These are phyloP conservation scores for Sprattus sprattus DNA, from an alignment of 2,113 vertebrate species.

Conservation along the genomic window DNA sequence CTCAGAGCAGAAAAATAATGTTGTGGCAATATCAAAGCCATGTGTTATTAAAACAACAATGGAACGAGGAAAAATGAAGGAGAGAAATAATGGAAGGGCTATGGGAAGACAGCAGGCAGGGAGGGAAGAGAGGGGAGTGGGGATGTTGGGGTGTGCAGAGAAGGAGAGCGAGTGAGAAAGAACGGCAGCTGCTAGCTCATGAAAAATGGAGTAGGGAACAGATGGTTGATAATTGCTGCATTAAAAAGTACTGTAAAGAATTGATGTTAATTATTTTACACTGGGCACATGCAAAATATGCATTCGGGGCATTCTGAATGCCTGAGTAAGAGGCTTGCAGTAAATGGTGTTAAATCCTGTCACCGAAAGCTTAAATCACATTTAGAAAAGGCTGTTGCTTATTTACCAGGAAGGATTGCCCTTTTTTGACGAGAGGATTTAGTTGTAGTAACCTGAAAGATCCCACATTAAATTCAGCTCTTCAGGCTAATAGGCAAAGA, in stretches of 20 bases:
- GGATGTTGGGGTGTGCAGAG: not conserved
- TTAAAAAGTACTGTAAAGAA: conserved; percentile 52
- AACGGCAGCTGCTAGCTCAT: conserved; percentile 47
- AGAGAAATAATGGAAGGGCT: no score
- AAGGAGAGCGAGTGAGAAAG: not conserved
- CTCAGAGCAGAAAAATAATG: not conserved
- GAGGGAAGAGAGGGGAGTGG: not conserved
- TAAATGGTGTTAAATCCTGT: conserved; percentile 13
- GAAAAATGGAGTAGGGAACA: conserved; percentile 47
- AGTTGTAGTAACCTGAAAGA: not conserved
- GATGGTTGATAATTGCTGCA: conserved; percentile 52
- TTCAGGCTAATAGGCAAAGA: not conserved
- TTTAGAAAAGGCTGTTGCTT: conserved; percentile 3
- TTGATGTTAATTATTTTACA: conserved; percentile 48
- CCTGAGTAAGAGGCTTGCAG: conserved; percentile 8
- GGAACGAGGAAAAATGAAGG: not conserved
- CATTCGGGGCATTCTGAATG: conserved; percentile 2
- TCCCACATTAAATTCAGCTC: not conserved
- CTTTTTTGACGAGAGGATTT: not conserved
- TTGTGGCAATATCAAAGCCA: not conserved
- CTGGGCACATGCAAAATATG: conserved; percentile 23
- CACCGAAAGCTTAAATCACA: not conserved
- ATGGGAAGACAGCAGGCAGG: not conserved
- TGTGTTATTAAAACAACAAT: not conserved
- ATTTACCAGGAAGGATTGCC: not conserved